A percentile compares a stretch with the other conserved stretches of the same genome.
Conservation (phyloP, 2,888 invertebrate genomes). For the Tetropium fuscum region DNA sequence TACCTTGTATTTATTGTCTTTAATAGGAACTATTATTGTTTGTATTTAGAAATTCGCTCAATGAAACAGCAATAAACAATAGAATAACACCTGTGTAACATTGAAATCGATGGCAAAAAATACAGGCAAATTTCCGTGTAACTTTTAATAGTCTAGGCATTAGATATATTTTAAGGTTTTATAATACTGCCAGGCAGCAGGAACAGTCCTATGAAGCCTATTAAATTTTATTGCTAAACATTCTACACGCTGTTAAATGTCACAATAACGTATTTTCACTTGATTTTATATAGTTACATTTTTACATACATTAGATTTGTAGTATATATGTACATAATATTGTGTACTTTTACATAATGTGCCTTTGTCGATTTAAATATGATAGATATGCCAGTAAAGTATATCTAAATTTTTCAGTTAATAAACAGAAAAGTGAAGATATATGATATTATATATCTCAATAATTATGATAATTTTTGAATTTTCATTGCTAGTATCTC, state of each 20-base stretch:
- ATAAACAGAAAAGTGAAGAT: too few relatives aligned
- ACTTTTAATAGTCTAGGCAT: conserved; percentile 27
- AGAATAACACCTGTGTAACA: conserved; percentile 58
- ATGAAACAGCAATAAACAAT: conserved; percentile 59
- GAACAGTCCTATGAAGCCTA: conserved; percentile 7
- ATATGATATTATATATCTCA: too few relatives aligned
- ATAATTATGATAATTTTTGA: too few relatives aligned
- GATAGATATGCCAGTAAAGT: too few relatives aligned
- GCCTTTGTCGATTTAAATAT: too few relatives aligned
- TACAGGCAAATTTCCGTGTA: conserved; percentile 53
- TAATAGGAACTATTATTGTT: conserved; percentile 58
- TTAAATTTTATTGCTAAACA: conserved; percentile 26
- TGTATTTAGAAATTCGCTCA: conserved; percentile 58
- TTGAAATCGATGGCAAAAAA: conserved; percentile 49
- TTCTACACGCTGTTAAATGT: conserved; percentile 24
- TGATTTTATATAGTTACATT: too few relatives aligned
- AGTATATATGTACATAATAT: too few relatives aligned
- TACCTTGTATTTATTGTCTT: conserved; percentile 60
- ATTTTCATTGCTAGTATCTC: too few relatives aligned
- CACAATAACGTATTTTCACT: too few relatives aligned
- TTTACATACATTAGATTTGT: too few relatives aligned
- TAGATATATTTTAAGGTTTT: conserved; percentile 20
- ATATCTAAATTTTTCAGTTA: too few relatives aligned
- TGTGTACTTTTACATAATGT: too few relatives aligned
- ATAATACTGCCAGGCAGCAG: conserved; percentile 2